Evolutionary conservation across 2,113 vertebrate species (phyloP).

Genomic region (Rhodinocichla rosea): DNA sequence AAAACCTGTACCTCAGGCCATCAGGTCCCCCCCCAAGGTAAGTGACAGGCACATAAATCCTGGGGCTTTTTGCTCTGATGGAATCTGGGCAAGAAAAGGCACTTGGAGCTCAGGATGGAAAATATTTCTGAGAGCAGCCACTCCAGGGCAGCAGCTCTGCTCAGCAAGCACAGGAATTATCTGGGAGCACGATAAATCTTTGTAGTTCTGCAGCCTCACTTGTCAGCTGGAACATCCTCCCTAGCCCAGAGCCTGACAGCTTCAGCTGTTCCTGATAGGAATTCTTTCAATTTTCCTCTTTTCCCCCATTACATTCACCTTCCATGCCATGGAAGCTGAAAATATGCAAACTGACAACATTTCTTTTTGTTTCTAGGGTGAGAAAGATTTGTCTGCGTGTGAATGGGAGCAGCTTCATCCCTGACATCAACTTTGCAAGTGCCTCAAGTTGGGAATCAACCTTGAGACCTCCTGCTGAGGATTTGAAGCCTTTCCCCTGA

Average conservation of each 20-base stretch:
- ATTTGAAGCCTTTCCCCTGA: background rate
- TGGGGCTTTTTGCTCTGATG: background rate
- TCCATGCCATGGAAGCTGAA: background rate
- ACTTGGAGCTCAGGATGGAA: conserved; percentile 33
- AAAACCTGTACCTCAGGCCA: background rate
- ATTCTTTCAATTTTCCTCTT: background rate
- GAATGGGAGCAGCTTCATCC: background rate
- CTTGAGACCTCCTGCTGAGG: background rate
- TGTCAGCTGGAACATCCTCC: conserved; percentile 35
- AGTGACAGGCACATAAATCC: background rate
- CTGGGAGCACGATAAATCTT: conserved; percentile 18
- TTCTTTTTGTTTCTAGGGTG: background rate
- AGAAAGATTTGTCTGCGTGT: background rate
- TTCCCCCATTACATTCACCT: background rate
- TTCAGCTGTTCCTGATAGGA: background rate
- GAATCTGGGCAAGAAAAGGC: conserved; percentile 48
- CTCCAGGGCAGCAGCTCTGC: background rate
- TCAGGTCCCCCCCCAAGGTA: background rate
- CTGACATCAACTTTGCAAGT: background rate
- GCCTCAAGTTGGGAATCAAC: background rate
- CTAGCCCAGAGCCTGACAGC: background rate
- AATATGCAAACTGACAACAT: background rate
- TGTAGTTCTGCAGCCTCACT: background rate
- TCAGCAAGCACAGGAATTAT: conserved; percentile 12
- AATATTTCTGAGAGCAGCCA: conserved; percentile 27